Evolutionary conservation across 2,888 invertebrate species (phyloP), one percentile per base, ranked within the genome.

Genomic region (Patella caerulea): DNA sequence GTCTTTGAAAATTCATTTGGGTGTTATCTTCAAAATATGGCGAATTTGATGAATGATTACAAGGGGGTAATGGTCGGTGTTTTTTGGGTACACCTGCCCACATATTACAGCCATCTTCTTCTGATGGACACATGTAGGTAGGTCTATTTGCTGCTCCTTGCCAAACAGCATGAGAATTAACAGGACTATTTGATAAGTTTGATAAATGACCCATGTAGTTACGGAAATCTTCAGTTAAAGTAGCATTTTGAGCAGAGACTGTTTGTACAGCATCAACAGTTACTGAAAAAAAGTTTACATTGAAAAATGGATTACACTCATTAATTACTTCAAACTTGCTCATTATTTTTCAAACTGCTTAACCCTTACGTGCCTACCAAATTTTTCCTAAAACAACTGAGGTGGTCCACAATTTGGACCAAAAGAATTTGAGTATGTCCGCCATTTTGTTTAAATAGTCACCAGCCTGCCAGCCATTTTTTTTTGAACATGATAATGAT

Each of bases 151-250:
- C 74, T 52, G 71, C 56, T 24, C 76, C 75, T 5, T 55, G 70
- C 59, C 56, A 70, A 4, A 78, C 65, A 29, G 79, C 79, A 54
- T 75, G 77, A 2, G 75, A 74, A 15, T 69, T 74, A 11, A 71
- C 56, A 54, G 56, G 72, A 74, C 84, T 83, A 15, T 82, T 79
- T 15, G 84, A 81, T 12, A 87, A 83, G 34, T 85, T 81, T 1
- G 87, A 86, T 55, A 87, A 79, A 74, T 87, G 87, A n/a, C 81
- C 85, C 85, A 87, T 86, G 78, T 87, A 87, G 53, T 82, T 83
- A 7, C 87, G 81, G 78, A 87, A 87, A 71, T 86, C 82, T 5
- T 86, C 85, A 2, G 85, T 83, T 78, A 87, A 72, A 54, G 72
- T 72, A 29, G 45, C 56, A 54, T 59, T 65, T 12, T 73, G 73